These are phyloP conservation scores for Danio albolineatus DNA, from an alignment of 2,797 vertebrate genomes.

Conservation along the genomic window DNA sequence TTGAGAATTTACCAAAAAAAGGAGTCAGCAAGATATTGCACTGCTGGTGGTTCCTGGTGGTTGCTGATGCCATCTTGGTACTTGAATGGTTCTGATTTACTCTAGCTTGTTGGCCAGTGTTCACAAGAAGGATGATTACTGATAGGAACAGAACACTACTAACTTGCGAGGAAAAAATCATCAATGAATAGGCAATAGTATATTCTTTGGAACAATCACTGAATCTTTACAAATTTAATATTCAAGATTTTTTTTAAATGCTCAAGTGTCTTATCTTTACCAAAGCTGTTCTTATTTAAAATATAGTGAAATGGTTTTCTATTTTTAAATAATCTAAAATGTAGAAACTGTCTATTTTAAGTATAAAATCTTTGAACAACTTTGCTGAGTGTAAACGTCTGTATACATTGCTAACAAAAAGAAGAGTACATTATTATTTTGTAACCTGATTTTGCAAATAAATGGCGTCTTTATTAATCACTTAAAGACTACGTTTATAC, in stretches of 20 bases:
- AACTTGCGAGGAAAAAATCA: not conserved
- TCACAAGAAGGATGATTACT: not conserved
- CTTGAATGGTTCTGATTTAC: not conserved
- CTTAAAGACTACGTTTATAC: no score
- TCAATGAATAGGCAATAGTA: not conserved
- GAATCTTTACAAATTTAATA: not conserved
- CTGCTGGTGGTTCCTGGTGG: not conserved
- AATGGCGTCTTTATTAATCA: no score
- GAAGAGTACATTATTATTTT: no score
- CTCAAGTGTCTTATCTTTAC: not conserved
- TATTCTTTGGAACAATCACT: not conserved
- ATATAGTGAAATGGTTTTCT: not conserved
- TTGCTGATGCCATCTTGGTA: not conserved
- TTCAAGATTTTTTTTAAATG: not conserved
- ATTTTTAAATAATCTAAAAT: not conserved
- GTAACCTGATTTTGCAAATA: no score
- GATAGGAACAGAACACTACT: not conserved
- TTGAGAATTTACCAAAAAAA: constrained; percentile 44
- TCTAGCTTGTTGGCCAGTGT: not conserved
- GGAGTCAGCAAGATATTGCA: constrained; percentile 1
- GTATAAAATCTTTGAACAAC: no score
- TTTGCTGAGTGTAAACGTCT: no score
- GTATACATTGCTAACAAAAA: no score
- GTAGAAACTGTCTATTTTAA: no score
- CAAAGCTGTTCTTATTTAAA: not conserved